These are phyloP conservation scores for Disparrhopalites patrizii DNA, from an alignment of 2,888 invertebrate species.

Conservation along the genomic window DNA sequence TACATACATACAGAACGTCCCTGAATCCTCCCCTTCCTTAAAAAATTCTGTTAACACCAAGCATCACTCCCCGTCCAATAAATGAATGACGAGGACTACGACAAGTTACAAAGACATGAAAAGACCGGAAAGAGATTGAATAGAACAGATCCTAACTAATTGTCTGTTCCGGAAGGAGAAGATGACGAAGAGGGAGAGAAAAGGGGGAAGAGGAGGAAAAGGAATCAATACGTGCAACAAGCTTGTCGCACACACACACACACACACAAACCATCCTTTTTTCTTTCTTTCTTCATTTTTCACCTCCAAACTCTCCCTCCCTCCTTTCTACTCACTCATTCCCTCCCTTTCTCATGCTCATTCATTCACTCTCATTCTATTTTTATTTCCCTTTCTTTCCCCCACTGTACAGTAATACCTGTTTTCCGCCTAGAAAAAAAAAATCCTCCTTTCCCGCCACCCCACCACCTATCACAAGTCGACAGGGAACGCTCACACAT, in stretches of 20 bases:
- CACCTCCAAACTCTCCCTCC: neutral
- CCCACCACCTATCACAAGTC: too few relatives aligned
- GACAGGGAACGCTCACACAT: too few relatives aligned
- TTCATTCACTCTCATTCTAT: neutral
- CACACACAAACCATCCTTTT: neutral
- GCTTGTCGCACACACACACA: constrained; percentile 23
- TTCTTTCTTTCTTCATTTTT: neutral
- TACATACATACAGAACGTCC: too few relatives aligned
- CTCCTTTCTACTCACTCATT: neutral
- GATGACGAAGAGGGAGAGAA: neutral
- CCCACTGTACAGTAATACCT: too few relatives aligned
- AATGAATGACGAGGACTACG: constrained; percentile 10
- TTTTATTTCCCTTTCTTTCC: neutral
- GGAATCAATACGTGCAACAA: constrained; percentile 40
- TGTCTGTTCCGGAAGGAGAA: constrained; percentile 25
- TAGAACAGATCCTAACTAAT: constrained; percentile 28
- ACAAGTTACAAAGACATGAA: constrained; percentile 2
- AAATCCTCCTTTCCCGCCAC: too few relatives aligned
- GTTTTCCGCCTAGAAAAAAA: neutral
- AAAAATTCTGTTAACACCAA: too few relatives aligned
- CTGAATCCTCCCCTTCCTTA: too few relatives aligned
- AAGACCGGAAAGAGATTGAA: constrained; percentile 22
- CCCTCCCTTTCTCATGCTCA: neutral
- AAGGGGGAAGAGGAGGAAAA: constrained; percentile 5
- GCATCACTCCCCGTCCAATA: too few relatives aligned